phyloP scores from a whole-genome alignment of 2,888 invertebrate genomes.

The Elaeidobius kamerunicus region DNA sequence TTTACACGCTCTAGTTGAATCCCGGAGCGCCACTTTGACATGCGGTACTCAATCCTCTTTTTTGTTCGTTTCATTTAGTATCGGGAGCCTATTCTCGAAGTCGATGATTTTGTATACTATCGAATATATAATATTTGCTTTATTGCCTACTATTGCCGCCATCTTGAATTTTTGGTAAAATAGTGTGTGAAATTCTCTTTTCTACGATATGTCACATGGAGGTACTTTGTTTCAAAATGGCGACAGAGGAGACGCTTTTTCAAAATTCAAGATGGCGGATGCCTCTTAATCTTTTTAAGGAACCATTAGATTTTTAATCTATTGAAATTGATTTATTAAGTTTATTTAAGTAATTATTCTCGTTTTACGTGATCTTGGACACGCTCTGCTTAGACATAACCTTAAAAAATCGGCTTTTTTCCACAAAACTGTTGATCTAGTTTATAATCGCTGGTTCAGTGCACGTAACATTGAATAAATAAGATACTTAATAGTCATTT shows the following conservation, averaged over 20 bases:
- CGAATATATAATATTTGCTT: background rate
- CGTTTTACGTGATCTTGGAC: constrained; percentile 23
- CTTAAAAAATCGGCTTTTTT: constrained; percentile 19
- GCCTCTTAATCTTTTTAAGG: too few species aligned
- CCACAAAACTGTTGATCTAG: constrained; percentile 18
- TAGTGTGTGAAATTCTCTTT: too few species aligned
- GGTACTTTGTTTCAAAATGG: too few species aligned
- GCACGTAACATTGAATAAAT: background rate
- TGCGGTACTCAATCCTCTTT: too few species aligned
- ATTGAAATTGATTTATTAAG: background rate
- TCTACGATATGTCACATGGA: too few species aligned
- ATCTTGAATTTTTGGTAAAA: too few species aligned
- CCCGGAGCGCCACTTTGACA: constrained; percentile 13
- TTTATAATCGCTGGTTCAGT: constrained; percentile 2
- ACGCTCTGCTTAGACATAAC: constrained; percentile 23
- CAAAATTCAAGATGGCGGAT: too few species aligned
- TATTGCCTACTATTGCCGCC: too few species aligned
- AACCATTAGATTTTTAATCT: too few species aligned
- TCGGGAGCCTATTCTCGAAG: constrained; percentile 11
- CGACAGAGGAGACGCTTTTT: too few species aligned
- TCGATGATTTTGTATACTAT: background rate
- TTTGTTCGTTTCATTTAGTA: too few species aligned
- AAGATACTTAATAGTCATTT: too few species aligned
- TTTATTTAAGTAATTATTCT: background rate
- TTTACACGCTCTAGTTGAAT: constrained; percentile 26